Percentiles rank a stretch among this genome's conserved stretches.
These are phyloP conservation scores for Eretmochelys imbricata DNA, from an alignment of 2,113 vertebrate species.

Conservation along the genomic window DNA sequence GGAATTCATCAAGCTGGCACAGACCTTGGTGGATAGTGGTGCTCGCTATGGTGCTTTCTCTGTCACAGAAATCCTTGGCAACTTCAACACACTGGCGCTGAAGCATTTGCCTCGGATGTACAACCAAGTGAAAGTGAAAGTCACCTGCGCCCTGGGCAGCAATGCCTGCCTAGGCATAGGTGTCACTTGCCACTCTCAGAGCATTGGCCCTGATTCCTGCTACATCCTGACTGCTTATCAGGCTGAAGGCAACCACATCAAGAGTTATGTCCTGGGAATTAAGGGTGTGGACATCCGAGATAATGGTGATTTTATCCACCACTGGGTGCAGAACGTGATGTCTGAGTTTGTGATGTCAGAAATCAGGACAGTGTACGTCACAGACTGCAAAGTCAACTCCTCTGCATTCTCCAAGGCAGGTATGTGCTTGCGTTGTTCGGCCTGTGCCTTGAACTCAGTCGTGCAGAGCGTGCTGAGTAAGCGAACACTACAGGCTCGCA, in stretches of 20 bases:
- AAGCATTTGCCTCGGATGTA: constrained; percentile 98
- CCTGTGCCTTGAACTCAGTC: constrained; percentile 93
- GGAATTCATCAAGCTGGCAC: constrained; percentile 97
- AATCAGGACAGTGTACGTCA: constrained; percentile 95
- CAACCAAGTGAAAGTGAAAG: constrained; percentile 99
- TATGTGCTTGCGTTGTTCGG: constrained; percentile 92
- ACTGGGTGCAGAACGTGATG: constrained; percentile 98
- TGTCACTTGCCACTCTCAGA: constrained; percentile 95
- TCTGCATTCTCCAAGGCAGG: constrained; percentile 89
- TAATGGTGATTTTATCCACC: constrained; percentile 92
- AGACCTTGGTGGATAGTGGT: constrained; percentile 95
- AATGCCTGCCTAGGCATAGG: constrained; percentile 95
- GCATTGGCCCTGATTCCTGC: constrained; percentile 90
- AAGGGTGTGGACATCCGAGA: constrained; percentile 91
- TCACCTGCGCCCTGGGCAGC: constrained; percentile 96
- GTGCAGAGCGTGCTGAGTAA: constrained; percentile 95
- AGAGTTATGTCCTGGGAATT: constrained; percentile 93
- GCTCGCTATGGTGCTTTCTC: constrained; percentile 96
- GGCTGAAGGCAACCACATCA: constrained; percentile 92
- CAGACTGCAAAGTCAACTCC: constrained; percentile 88
- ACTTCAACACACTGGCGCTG: constrained; percentile 93
- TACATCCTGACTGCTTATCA: constrained; percentile 95
- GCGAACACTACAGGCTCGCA: constrained; percentile 94
- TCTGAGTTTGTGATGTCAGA: constrained; percentile 99
- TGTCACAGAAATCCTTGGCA: constrained; percentile 93